Evolutionary conservation across 2,888 invertebrate species (phyloP).

Genomic region (Papilio elwesi): DNA sequence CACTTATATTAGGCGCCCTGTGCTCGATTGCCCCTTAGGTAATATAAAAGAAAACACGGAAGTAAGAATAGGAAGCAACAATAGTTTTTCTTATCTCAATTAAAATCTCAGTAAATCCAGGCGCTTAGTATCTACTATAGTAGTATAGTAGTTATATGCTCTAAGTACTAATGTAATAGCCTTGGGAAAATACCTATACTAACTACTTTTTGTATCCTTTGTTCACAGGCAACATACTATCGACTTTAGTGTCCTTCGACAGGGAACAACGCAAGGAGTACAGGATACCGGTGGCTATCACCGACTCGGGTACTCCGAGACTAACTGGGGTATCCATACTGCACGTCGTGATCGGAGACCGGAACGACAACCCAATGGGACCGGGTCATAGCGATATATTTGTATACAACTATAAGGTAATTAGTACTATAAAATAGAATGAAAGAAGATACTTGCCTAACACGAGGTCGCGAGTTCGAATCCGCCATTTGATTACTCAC

Average conservation of each 20-base stretch:
- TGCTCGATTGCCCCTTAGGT: too few species aligned
- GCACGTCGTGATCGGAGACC: slow-evolving; percentile 96
- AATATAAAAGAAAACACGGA: too few species aligned
- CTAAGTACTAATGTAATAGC: too few species aligned
- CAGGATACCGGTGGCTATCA: slow-evolving; percentile 93
- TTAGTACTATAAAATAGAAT: background rate
- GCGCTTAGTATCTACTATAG: too few species aligned
- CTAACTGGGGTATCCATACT: slow-evolving; percentile 92
- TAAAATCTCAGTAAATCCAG: too few species aligned
- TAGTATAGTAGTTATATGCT: too few species aligned
- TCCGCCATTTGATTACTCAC: too few species aligned
- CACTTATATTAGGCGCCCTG: too few species aligned
- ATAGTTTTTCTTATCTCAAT: too few species aligned
- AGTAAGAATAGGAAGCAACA: too few species aligned
- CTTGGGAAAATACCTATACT: too few species aligned
- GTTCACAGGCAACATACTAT: slow-evolving; percentile 84
- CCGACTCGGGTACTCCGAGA: slow-evolving; percentile 91
- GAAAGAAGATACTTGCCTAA: background rate
- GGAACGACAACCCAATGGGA: slow-evolving; percentile 95
- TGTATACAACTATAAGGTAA: slow-evolving; percentile 96
- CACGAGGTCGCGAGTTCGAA: background rate
- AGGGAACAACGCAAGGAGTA: slow-evolving; percentile 95
- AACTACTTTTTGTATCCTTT: slow-evolving; percentile 22
- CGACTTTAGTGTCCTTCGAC: slow-evolving; percentile 91
- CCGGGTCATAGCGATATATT: slow-evolving; percentile 95